Percentiles rank a stretch among this genome's conserved stretches.
These are phyloP conservation scores for Drosophila colorata DNA, from an alignment of 2,888 invertebrate genomes.

Conservation along the genomic window DNA sequence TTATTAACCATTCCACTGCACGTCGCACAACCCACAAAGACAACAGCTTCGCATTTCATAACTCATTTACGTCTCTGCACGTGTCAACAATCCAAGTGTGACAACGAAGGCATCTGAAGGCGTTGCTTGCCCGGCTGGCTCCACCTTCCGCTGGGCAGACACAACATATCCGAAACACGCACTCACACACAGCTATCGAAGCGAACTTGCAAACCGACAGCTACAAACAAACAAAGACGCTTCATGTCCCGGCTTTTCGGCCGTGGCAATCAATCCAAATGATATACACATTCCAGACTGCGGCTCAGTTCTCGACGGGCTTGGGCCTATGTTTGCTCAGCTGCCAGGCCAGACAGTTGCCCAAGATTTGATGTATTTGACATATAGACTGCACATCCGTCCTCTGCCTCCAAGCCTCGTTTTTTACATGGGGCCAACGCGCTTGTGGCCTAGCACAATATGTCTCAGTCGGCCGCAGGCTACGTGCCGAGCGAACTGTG, in stretches of 20 bases:
- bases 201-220: slow-evolving; percentile 14
- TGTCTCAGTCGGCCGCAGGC: slow-evolving; percentile 67
- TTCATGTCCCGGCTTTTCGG: slow-evolving; percentile 37
- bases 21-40: slow-evolving; percentile 7
- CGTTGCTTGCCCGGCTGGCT: slow-evolving; percentile 30
- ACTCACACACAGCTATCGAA: slow-evolving; percentile 4
- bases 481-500: slow-evolving; percentile 26
- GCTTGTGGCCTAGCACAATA: slow-evolving; percentile 61
- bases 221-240: slow-evolving; percentile 67
- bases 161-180: slow-evolving; percentile 25
- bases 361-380: slow-evolving; percentile 76
- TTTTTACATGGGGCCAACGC: slow-evolving; percentile 53
- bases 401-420: slow-evolving; percentile 42
- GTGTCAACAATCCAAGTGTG: slow-evolving; percentile 72
- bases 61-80: slow-evolving; percentile 68
- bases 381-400: slow-evolving; percentile 63
- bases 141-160: slow-evolving; percentile 58
- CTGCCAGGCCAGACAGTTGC: slow-evolving; percentile 31
- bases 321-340: slow-evolving; percentile 64
- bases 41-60: slow-evolving; percentile 49
- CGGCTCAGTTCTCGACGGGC: slow-evolving; percentile 34
- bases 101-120: slow-evolving; percentile 55
- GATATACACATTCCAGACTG: slow-evolving; percentile 74
- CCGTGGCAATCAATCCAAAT: slow-evolving; percentile 76
- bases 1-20: slow-evolving; percentile 44